Base-by-base conservation (phyloP, 2,888 invertebrate species). In the Ernsta delagoae region DNA sequence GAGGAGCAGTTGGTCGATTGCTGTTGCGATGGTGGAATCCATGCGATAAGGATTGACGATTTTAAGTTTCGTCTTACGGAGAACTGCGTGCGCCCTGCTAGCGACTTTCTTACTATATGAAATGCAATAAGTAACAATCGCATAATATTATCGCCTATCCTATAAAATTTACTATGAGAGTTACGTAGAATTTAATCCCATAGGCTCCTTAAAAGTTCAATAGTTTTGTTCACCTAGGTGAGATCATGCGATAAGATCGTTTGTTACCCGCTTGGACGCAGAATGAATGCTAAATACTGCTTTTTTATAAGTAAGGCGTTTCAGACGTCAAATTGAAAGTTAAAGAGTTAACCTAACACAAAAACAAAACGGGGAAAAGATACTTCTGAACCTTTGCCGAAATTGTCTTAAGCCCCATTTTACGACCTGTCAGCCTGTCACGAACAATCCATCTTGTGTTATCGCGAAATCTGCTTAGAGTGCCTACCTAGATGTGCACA, bases 181-280 rank as follows among this genome's bases (percentile, higher is more conserved):
- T 50, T 50, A 50, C 50, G 16, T 16, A 50, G 50, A 50, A 50
- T 5, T 16, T 50, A 7, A 50, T 1, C 11, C 12, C 16, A 1
- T 50, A 3, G 16, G 16, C 11, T 16, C 4, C 6, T 48, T 48
- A 48, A 48, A 48, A 48, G 48, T 48, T 50, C 16, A 50, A 50
- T 16, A 16, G 50, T 50, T 50, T 16, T 8, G 9, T 50, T 50
- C 50, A 16, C 50, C 50, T 50, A 16, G 50, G 50, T 50, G 50
- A 36, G 50, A 36, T 50, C 41, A 63, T 12, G 50, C 24, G 41
- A 50, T 50, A 50, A 54, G 53, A 54, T 54, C 62, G 43, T 63
- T n/a, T n/a, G 63, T 39, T 54, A 43, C 41, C 39, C 54, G 31
- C 9, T 50, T 54, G 41, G 43, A 63, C 54, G 31, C n/a, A 16